These are phyloP conservation scores for Sinodicranocentrus sp. DNA, from an alignment of 2,888 invertebrate species.

Conservation along the genomic window DNA sequence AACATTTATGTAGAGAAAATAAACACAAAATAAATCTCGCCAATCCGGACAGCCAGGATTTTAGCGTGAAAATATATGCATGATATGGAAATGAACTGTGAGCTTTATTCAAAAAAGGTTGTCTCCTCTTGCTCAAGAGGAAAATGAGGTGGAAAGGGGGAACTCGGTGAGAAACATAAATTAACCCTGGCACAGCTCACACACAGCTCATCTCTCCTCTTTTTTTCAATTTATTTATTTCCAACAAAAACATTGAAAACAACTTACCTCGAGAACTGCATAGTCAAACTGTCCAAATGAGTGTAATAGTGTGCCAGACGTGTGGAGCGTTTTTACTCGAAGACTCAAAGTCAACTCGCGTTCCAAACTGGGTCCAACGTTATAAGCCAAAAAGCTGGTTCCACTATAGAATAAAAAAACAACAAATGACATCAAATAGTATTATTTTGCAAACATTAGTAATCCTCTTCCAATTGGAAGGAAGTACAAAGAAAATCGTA, in stretches of 20 bases:
- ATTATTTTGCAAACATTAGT: too few relatives aligned
- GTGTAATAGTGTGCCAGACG: conserved; percentile 91
- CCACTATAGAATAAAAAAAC: conserved; percentile 68
- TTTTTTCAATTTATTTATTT: background rate
- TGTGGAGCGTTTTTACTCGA: conserved; percentile 89
- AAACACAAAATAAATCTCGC: background rate
- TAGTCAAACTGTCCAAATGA: conserved; percentile 93
- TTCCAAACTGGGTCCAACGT: conserved; percentile 81
- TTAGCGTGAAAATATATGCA: background rate
- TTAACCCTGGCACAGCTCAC: background rate
- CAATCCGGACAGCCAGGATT: too few relatives aligned
- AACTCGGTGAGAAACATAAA: background rate
- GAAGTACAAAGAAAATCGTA: background rate
- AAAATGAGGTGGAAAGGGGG: too few relatives aligned
- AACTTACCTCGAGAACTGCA: conserved; percentile 88
- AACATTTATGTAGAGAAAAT: too few relatives aligned
- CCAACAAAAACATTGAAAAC: background rate
- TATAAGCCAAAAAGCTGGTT: conserved; percentile 75
- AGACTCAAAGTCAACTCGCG: conserved; percentile 89
- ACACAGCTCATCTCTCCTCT: too few relatives aligned
- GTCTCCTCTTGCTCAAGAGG: too few relatives aligned
- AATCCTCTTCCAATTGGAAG: conserved; percentile 6
- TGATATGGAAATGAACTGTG: background rate
- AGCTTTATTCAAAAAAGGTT: background rate
- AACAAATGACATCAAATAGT: too few relatives aligned